phyloP scores from a whole-genome alignment of 2,797 vertebrate species.

The Podarcis siculus region DNA sequence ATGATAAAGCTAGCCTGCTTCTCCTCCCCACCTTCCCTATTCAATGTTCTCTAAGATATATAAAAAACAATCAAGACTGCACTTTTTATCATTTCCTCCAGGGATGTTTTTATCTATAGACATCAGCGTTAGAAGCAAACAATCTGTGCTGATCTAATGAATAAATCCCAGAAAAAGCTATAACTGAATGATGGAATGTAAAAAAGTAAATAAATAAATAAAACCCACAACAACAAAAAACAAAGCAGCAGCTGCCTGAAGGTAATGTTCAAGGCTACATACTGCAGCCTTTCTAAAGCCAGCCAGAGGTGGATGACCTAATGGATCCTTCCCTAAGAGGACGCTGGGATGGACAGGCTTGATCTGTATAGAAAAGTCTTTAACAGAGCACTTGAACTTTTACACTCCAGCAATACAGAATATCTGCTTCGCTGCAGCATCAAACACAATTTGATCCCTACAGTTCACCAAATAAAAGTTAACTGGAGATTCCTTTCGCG shows the following conservation, averaged over 20 bases:
- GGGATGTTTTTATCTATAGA: slow-evolving; percentile 1
- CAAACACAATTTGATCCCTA: slow-evolving; percentile 59
- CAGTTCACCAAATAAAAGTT: slow-evolving; percentile 59
- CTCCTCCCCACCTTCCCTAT: not conserved
- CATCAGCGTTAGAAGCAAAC: slow-evolving; percentile 41
- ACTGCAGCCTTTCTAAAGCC: not conserved
- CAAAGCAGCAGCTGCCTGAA: not conserved
- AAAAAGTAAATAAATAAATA: not conserved
- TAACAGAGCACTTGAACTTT: not conserved
- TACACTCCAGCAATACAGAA: slow-evolving; percentile 15
- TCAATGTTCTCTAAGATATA: not conserved
- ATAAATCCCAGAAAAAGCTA: slow-evolving; percentile 19
- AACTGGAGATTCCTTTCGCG: slow-evolving; percentile 56
- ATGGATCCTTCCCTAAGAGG: not conserved
- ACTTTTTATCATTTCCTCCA: slow-evolving; percentile 7
- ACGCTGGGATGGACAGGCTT: not conserved
- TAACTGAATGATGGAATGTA: not conserved
- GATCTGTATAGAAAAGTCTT: slow-evolving; percentile 24
- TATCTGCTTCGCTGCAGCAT: slow-evolving; percentile 27
- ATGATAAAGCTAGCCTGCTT: slow-evolving; percentile 12
- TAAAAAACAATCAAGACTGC: not conserved
- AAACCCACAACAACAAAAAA: not conserved
- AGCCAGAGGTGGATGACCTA: not conserved
- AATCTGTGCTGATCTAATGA: not conserved
- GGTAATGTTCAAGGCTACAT: not conserved